A percentile compares a stretch with the other conserved stretches of the same genome.
Evolutionary conservation across 2,797 vertebrate species (phyloP).

Genomic region (Parauchenoglanis ngamensis): DNA sequence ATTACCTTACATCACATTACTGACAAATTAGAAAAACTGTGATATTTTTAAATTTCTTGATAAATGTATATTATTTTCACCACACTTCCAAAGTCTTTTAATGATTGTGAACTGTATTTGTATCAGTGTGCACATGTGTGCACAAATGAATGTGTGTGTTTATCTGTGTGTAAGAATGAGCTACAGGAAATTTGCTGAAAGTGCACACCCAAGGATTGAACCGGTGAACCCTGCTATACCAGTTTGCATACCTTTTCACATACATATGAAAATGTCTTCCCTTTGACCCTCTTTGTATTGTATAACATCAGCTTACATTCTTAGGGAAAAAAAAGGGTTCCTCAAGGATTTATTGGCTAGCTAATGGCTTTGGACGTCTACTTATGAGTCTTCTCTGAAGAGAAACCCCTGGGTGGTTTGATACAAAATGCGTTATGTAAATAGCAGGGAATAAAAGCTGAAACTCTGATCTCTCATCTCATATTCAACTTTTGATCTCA

Average conservation of each 20-base stretch:
- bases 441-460: too few relatives aligned
- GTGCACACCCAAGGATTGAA: background rate
- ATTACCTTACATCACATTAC: background rate
- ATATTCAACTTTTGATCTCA: too few relatives aligned
- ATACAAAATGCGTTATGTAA: too few relatives aligned
- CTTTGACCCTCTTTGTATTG: background rate
- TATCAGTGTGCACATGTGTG: background rate
- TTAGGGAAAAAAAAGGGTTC: background rate
- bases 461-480: background rate
- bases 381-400: background rate
- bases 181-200: background rate
- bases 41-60: background rate
- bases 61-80: background rate
- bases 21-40: background rate
- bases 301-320: background rate
- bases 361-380: background rate
- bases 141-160: background rate
- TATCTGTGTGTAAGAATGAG: background rate
- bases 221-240: constrained; percentile 13
- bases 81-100: background rate
- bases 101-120: background rate
- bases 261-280: background rate
- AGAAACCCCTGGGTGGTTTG: background rate
- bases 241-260: constrained; percentile 14
- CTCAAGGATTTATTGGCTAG: background rate